These are phyloP conservation scores for Chlorodrepanis virens DNA, from an alignment of 2,113 vertebrate genomes.

Conservation along the genomic window DNA sequence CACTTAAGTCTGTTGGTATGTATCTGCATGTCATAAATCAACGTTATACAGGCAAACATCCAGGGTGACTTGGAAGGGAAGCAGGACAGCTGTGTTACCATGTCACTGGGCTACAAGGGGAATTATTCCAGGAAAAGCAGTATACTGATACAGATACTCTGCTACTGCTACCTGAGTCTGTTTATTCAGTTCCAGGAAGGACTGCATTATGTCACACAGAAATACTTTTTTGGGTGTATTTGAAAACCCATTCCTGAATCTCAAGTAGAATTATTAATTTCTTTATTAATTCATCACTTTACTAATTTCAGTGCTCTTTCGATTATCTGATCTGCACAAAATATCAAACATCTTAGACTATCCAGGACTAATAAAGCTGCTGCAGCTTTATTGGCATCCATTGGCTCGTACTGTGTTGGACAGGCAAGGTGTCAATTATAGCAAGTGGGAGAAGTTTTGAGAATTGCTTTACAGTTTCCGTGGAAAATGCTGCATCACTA, in stretches of 20 bases:
- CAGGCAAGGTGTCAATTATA: neutral
- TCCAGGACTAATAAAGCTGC: neutral
- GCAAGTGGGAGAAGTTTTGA: neutral
- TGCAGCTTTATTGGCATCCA: neutral
- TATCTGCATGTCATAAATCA: neutral
- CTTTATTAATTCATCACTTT: neutral
- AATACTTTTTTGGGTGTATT: neutral
- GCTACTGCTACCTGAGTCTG: neutral
- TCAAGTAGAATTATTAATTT: neutral
- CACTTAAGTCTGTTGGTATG: neutral
- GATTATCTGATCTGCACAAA: neutral
- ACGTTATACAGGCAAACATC: accelerated
- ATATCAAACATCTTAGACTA: neutral
- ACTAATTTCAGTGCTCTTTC: neutral
- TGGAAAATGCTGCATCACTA: neutral
- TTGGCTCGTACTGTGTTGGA: neutral
- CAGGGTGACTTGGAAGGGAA: neutral
- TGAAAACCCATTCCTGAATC: neutral
- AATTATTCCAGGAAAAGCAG: neutral
- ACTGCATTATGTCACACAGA: neutral
- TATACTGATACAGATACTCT: neutral
- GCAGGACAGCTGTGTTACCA: neutral
- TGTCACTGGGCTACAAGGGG: neutral
- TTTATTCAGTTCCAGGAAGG: neutral
- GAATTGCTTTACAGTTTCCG: neutral